phyloP scores from a whole-genome alignment of 2,888 invertebrate species.

The Drosophila setosimentum region DNA sequence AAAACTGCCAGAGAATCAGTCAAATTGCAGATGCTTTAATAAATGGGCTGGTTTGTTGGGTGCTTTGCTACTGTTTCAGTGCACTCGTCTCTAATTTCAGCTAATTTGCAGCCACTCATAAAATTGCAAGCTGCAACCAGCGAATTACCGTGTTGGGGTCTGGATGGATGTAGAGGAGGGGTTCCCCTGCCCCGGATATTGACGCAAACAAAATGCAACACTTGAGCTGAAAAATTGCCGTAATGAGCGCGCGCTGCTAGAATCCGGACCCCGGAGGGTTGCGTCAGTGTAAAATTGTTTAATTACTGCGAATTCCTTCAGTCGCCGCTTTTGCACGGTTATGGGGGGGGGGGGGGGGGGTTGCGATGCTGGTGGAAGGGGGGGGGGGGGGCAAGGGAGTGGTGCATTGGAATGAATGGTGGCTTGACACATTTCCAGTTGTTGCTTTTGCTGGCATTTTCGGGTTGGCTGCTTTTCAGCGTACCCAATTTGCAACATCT shows the following conservation, averaged over 20 bases:
- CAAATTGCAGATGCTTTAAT: constrained; percentile 62
- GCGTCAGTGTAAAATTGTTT: constrained; percentile 73
- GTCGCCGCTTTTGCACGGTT: constrained; percentile 56
- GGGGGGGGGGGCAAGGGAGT: constrained; percentile 9
- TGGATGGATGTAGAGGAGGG: neutral
- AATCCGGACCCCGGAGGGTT: constrained; percentile 59
- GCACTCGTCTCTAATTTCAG: constrained; percentile 58
- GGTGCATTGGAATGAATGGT: constrained; percentile 44
- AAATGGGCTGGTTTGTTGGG: constrained; percentile 50
- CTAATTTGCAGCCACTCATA: constrained; percentile 80
- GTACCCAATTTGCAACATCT: constrained; percentile 23
- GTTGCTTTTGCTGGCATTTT: constrained; percentile 65
- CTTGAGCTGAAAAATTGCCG: constrained; percentile 80
- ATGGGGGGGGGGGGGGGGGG: neutral
- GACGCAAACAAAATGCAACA: constrained; percentile 82
- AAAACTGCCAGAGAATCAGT: neutral
- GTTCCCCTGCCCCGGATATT: constrained; percentile 64
- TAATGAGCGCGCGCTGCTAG: constrained; percentile 69
- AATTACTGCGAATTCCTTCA: constrained; percentile 80
- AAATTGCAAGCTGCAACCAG: constrained; percentile 56
- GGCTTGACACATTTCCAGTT: constrained; percentile 77
- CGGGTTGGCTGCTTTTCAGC: constrained; percentile 68
- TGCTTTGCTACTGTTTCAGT: constrained; percentile 26
- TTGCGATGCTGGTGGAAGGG: no score
- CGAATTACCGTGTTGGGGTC: neutral